Percentiles rank a stretch among this genome's conserved stretches.
Evolutionary conservation across 1,140 invertebrate species (phyloP).

Genomic region (Archivesica marissinica): DNA sequence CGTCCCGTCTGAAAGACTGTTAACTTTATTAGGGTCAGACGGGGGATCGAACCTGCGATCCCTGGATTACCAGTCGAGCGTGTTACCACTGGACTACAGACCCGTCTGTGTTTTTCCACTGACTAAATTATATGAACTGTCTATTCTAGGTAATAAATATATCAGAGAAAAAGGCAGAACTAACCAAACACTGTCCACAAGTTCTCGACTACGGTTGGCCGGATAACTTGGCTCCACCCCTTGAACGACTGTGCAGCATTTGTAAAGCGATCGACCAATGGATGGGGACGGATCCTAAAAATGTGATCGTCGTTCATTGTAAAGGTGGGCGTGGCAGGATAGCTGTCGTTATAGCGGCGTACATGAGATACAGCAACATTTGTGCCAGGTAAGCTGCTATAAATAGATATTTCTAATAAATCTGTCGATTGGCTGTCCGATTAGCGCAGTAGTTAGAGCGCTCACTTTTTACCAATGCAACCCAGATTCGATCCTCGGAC

Average conservation of each 20-base stretch:
- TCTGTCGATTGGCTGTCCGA: too few species aligned
- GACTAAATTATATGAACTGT: too few species aligned
- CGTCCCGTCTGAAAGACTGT: too few species aligned
- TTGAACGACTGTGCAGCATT: conserved; percentile 94
- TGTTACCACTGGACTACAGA: too few species aligned
- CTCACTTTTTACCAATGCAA: too few species aligned
- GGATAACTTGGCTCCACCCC: conserved; percentile 92
- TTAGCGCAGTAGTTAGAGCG: too few species aligned
- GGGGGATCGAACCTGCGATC: too few species aligned
- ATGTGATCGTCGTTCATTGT: conserved; percentile 94
- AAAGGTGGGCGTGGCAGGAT: conserved; percentile 89
- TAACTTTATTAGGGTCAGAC: too few species aligned
- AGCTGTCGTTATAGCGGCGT: conserved; percentile 94
- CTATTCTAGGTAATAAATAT: conserved; percentile 89
- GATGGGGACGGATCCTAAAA: conserved; percentile 90
- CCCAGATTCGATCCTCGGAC: too few species aligned
- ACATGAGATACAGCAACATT: conserved; percentile 97
- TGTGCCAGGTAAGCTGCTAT: conserved; percentile 88
- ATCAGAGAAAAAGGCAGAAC: conserved; percentile 89
- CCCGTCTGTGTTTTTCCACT: too few species aligned
- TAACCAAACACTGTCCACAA: conserved; percentile 70
- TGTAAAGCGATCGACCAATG: conserved; percentile 97
- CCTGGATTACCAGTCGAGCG: too few species aligned
- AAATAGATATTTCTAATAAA: not conserved
- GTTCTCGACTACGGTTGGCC: conserved; percentile 93